phyloP scores from a whole-genome alignment of 2,113 vertebrate genomes.

The Lycocorax pyrrhopterus region DNA sequence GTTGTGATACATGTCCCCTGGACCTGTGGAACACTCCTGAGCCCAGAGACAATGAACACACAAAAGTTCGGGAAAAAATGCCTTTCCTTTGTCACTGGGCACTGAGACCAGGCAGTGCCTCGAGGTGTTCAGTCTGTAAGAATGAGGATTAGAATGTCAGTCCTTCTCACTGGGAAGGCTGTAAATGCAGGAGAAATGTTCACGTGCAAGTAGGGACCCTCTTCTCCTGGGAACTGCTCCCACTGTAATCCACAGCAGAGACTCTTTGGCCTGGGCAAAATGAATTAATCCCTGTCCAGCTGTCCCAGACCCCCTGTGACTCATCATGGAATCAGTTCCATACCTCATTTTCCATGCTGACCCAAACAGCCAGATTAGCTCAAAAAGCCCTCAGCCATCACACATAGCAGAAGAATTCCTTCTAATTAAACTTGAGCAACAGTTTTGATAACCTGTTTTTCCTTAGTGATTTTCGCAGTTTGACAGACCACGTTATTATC shows the following conservation, averaged over 20 bases:
- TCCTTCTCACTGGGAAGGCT: neutral
- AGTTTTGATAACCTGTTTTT: slow-evolving; percentile 12
- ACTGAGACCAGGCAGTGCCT: neutral
- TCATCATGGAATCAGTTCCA: neutral
- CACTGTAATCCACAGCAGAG: neutral
- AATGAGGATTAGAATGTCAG: neutral
- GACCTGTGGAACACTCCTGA: neutral
- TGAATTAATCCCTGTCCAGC: neutral
- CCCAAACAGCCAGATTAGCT: neutral
- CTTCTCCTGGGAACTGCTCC: neutral
- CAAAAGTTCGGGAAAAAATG: neutral
- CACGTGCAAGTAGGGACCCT: fast-evolving
- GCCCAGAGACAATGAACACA: neutral
- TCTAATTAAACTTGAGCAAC: slow-evolving; percentile 19
- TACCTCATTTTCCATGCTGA: slow-evolving; percentile 6
- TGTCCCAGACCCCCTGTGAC: neutral
- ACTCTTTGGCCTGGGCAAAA: neutral
- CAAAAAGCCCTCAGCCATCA: neutral
- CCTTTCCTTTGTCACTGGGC: neutral
- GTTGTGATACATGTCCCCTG: neutral
- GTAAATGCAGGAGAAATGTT: neutral
- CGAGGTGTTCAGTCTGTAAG: neutral
- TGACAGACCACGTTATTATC: neutral
- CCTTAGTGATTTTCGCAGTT: neutral
- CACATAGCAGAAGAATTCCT: neutral